Evolutionary conservation across 2,888 invertebrate genomes (phyloP).

Genomic region (Dascillus cervinus): DNA sequence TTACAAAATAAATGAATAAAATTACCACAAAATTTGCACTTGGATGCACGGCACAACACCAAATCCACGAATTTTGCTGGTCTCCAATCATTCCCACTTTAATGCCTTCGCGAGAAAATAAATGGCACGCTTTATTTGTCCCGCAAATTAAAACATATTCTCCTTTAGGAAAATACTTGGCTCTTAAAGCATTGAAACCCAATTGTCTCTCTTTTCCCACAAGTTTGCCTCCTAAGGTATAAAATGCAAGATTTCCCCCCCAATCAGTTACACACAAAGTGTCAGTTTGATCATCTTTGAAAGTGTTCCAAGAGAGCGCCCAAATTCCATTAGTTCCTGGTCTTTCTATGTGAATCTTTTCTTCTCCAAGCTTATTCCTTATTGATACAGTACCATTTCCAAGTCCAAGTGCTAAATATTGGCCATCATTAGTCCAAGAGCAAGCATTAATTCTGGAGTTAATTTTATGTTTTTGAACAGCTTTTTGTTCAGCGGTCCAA

Average conservation of each 20-base stretch:
- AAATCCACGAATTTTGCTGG: conserved; percentile 74
- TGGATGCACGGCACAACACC: conserved; percentile 75
- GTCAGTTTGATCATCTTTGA: conserved; percentile 52
- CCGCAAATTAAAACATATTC: conserved; percentile 78
- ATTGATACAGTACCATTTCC: conserved; percentile 84
- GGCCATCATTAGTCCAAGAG: conserved; percentile 94
- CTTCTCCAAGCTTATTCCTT: conserved; percentile 86
- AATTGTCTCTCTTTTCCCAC: conserved; percentile 64
- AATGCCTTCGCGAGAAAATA: conserved; percentile 79
- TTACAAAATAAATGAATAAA: conserved; percentile 4
- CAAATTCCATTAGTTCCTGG: conserved; percentile 58
- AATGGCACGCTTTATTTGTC: conserved; percentile 64
- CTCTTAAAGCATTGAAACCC: conserved; percentile 71
- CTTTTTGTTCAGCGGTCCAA: conserved; percentile 95
- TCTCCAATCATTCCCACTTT: conserved; percentile 68
- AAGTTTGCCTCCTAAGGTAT: conserved; percentile 77
- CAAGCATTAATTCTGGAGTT: conserved; percentile 81
- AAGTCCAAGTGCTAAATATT: conserved; percentile 83
- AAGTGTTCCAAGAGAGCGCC: conserved; percentile 69
- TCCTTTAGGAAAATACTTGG: conserved; percentile 68
- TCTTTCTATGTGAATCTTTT: conserved; percentile 77
- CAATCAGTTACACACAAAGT: conserved; percentile 86
- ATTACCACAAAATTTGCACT: conserved; percentile 62
- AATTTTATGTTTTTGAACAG: conserved; percentile 86
- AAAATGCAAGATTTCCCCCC: conserved; percentile 86